Evolutionary conservation across 1,140 invertebrate species (phyloP), one percentile per base, ranked within the genome.

Genomic region (Brachionus rubens): DNA sequence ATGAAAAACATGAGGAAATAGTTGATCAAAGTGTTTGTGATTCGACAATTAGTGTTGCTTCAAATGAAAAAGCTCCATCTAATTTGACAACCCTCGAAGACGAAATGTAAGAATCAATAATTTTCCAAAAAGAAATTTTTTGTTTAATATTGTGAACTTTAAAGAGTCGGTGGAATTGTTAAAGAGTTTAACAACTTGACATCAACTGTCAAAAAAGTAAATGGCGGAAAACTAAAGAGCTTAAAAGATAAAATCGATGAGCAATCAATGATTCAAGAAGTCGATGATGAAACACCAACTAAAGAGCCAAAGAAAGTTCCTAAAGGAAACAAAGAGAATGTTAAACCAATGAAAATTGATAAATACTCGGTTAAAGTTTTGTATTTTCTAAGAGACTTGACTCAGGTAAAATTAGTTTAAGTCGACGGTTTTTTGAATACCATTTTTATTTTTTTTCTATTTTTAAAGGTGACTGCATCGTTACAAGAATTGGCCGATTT

Each of bases 221-320:
- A 65, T 65, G 21, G 21, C 4, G 59, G 59, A 19, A 65, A 65
- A 65, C n/a, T 65, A 26, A 41, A 65, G 26, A 65, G 19, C 12
- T 26, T 65, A 24, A 65, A 65, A 43, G 36, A 65, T 30, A 65
- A 43, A 65, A 65, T 65, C 21, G 59, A 65, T 41, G 59, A 65
- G 12, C 59, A 65, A 43, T 65, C 59, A 65, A 65, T 65, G 3
- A 65, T 65, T 43, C 36, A 65, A 24, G 59, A 65, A 43, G 36
- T 36, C n/a, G 59, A 65, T 26, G 59, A 65, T 14, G 40, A 41
- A 36, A 65, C 59, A 10, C 59, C 59, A 10, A 65, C 40, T 36
- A 65, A 65, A 43, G 59, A 65, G 4, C 59, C 33, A 9, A 65
- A 65, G 24, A 24, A 65, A 65, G n/a, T 19, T 14, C 4, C 30